Base-by-base conservation (phyloP, 2,113 vertebrate genomes). In the Sarotherodon lohbergeri region DNA sequence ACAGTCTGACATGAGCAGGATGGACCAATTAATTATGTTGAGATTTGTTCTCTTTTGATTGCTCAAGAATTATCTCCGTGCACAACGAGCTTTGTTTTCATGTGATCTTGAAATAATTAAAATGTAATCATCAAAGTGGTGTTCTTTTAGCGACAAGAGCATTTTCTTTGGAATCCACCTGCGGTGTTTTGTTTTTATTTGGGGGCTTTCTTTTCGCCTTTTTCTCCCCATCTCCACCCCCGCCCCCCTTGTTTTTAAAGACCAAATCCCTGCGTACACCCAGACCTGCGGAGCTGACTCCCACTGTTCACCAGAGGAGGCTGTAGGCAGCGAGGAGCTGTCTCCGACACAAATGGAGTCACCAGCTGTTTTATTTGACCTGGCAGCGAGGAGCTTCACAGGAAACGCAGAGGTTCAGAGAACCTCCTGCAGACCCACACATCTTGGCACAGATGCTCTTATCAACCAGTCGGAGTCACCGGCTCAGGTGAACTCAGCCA, bases 341-440 rank as follows among this genome's bases (percentile, higher is more conserved):
- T 76, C 88, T 73, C 57, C 36, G 3, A 36, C 85, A 41, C 90
- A 61, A 80, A 63, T 48, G 66, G 83, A 87, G 82, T 68, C 86
- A 50, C 81, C 90, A 84, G 86, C 88, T 95, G 92, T 68, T 90
- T 89, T 83, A 32, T 91, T 89, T 93, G 85, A 85, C 56, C 86
- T 80, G 86, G 90, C 88, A 90, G 83, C 3, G 5, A 86, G 59
- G 63, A 46, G 46, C 71, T 87, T 63, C 61, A 78, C 78, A 24
- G 48, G 36, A 5, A 84, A 83, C 7, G 24, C 82, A 59, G 84
- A 82, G 87, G 55, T 90, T 91, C 79, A 88, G 57, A 88, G 78
- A 61, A 57, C 50, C 56, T 84, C 86, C 84, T 39, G 80, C 87
- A 78, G 81, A 90, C 88, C 11, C 78, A 57, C 84, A 54, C 80